Base-by-base conservation (phyloP, 2,888 invertebrate species). In the Orthosia cruda region DNA sequence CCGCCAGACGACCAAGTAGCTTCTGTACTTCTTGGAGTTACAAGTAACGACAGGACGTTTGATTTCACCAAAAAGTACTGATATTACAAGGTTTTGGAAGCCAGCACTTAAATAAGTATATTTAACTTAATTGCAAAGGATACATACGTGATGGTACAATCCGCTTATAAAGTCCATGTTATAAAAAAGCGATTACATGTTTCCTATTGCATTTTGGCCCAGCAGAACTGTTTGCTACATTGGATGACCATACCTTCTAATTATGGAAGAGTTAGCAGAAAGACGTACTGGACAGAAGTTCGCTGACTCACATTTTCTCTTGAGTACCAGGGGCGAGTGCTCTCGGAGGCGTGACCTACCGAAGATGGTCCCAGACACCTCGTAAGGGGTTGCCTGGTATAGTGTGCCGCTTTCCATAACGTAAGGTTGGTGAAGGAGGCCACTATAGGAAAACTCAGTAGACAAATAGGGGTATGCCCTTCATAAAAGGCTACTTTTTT, bases 31-130 rank as follows among this genome's bases (percentile, higher is more conserved):
- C 40, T 40, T 40, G 40, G 7, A 32, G 40, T 40, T 40, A 40
- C 40, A 40, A 7, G 1, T 40, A 63, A 63, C 20, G 16, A 45
- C 23, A 69, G 23, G 59, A 23, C 61, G 40, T 40, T 20, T 45
- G 69, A 61, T 69, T 69, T 69, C 69, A 69, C 69, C 1, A 54
- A 66, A 62, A 26, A 15, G 45, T 47, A 74, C 16, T 52, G 13
- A 1, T 11, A 20, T 26, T 3, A 3, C 20, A n/a, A 74, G 40
- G 62, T 20, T 32, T 47, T 75, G 75, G 67, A 81, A 75, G 40
- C 16, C 4, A 66, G 5, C 81, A 81, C 62, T 78, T 66, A 81
- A 20, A 75, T 52, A 81, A 20, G 63, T 52, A 49, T 20, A 40
- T 23, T 47, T 62, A 62, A 52, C 57, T 74, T 52, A 23, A 57